These are phyloP conservation scores for Chrysopilus asiliformis DNA, from an alignment of 2,888 invertebrate genomes.

Conservation along the genomic window DNA sequence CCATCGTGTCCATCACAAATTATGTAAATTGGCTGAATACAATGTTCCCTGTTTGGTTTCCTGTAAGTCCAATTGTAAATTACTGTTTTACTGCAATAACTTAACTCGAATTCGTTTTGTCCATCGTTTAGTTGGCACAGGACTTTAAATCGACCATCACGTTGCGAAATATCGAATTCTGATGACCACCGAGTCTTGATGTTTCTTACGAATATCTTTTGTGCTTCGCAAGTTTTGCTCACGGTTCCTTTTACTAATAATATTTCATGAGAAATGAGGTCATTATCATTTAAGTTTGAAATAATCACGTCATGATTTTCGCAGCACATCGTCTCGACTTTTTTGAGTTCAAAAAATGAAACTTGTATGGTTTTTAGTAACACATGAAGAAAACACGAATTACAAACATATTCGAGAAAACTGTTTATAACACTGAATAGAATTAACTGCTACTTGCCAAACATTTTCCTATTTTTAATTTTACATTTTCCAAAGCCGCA, in stretches of 20 bases:
- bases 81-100: slow-evolving; percentile 19
- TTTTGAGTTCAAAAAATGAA: too few relatives aligned
- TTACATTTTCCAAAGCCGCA: too few relatives aligned
- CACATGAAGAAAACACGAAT: too few relatives aligned
- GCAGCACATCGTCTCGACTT: too few relatives aligned
- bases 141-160: slow-evolving; percentile 26
- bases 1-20: slow-evolving; percentile 70
- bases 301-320: slow-evolving; percentile 22
- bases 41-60: slow-evolving; percentile 9
- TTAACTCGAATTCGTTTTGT: slow-evolving; percentile 9
- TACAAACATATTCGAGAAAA: too few relatives aligned
- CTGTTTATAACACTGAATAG: too few relatives aligned
- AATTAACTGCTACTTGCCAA: too few relatives aligned
- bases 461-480: too few relatives aligned
- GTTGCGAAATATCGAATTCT: slow-evolving; percentile 16
- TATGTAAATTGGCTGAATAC: slow-evolving; percentile 59
- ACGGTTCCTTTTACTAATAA: slow-evolving; percentile 28
- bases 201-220: slow-evolving; percentile 2
- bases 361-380: too few relatives aligned
- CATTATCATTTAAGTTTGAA: slow-evolving; percentile 23
- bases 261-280: slow-evolving; percentile 25
- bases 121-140: slow-evolving; percentile 21
- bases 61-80: slow-evolving; percentile 9
- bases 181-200: slow-evolving; percentile 4
- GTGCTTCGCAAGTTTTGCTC: slow-evolving; percentile 17